Conservation (phyloP, 2,888 invertebrate genomes). For the Lasioglossum morio region DNA sequence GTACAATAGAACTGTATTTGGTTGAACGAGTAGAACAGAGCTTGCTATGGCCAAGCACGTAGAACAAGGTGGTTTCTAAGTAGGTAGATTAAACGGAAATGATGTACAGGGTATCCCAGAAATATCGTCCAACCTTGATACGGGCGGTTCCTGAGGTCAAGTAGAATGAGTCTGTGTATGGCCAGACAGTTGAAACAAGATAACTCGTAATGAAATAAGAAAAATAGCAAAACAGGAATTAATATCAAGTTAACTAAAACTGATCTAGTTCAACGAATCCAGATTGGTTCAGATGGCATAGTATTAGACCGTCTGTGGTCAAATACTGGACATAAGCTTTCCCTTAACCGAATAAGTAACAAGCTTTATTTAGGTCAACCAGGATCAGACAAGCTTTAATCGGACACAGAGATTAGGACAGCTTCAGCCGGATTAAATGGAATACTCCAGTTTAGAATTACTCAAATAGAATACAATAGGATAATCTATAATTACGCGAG, state of each 20-base stretch:
- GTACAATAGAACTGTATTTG: not conserved
- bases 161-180: not conserved
- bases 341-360: not conserved
- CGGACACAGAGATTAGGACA: not conserved
- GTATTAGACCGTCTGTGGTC: not conserved
- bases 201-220: not conserved
- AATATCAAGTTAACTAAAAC: too few relatives aligned
- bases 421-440: not conserved
- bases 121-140: too few relatives aligned
- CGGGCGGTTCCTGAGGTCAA: not conserved
- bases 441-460: not conserved
- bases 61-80: not conserved
- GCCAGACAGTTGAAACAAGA: not conserved
- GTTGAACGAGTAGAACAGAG: not conserved
- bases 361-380: not conserved
- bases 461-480: not conserved
- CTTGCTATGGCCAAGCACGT: not conserved
- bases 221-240: not conserved
- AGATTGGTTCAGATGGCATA: not conserved
- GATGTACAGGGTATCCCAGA: too few relatives aligned
- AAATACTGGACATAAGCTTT: not conserved
- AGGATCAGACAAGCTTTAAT: not conserved
- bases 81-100: not conserved
- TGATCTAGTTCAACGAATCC: not conserved
- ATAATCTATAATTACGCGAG: not conserved